A percentile compares a stretch with the other conserved stretches of the same genome.
Evolutionary conservation across 2,888 invertebrate genomes (phyloP).

Genomic region (Cancer borealis): DNA sequence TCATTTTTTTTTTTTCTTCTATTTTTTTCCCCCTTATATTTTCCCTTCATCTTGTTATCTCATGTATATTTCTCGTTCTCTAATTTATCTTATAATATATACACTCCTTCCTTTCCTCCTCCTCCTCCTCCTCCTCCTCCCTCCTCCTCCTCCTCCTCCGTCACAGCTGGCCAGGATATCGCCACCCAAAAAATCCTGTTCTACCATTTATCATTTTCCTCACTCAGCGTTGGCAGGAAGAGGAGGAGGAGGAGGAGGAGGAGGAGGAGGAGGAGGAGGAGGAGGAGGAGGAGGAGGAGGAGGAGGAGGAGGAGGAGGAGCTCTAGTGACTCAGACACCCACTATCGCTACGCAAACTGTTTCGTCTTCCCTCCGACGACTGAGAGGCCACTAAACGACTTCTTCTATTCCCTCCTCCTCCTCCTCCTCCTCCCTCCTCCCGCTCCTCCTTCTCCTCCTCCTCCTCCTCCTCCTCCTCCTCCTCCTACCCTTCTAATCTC

Average conservation of each 20-base stretch:
- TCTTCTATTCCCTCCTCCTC: conserved; percentile 42
- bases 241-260: neutral
- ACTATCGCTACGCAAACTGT: conserved; percentile 37
- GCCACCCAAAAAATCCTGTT: neutral
- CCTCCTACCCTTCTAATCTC: neutral
- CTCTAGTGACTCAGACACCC: conserved; percentile 16
- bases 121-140: conserved; percentile 41
- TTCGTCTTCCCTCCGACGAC: neutral
- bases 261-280: conserved; percentile 11
- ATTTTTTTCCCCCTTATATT: neutral
- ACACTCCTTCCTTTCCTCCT: conserved; percentile 2
- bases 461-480: neutral
- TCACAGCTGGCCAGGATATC: conserved; percentile 38
- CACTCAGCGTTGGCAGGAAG: conserved; percentile 27
- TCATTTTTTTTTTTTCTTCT: neutral
- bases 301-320: conserved; percentile 41
- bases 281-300: conserved; percentile 6
- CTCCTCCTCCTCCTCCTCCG: conserved; percentile 3
- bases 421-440: conserved; percentile 8
- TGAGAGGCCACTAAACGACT: conserved; percentile 34
- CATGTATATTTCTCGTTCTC: neutral
- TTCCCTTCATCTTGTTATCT: neutral
- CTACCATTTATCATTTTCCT: conserved; percentile 42
- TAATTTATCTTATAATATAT: conserved; percentile 10
- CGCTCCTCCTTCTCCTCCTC: neutral